These are phyloP conservation scores for Acanthosepion lycidas DNA, from an alignment of 2,888 invertebrate species.

Conservation along the genomic window DNA sequence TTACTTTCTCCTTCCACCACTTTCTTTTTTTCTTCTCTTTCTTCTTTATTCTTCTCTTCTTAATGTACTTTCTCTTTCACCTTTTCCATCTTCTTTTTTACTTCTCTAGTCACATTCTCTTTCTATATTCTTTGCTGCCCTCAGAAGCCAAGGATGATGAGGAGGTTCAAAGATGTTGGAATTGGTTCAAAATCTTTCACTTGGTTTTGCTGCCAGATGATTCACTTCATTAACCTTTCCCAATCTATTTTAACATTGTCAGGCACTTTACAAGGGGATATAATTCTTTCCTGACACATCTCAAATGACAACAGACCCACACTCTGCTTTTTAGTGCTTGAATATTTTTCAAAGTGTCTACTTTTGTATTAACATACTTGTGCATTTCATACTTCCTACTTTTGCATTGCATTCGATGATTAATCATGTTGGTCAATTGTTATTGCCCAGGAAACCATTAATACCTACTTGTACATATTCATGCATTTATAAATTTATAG, in stretches of 20 bases:
- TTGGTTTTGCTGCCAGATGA: not conserved
- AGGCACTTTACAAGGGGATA: slow-evolving; percentile 33
- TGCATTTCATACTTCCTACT: not conserved
- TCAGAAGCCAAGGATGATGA: not conserved
- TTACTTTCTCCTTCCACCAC: not conserved
- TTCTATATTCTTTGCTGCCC: not conserved
- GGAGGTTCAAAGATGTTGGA: slow-evolving; percentile 13
- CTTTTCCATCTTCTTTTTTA: not conserved
- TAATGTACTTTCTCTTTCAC: not conserved
- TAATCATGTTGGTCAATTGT: not conserved
- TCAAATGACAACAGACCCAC: slow-evolving; percentile 11
- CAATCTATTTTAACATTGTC: slow-evolving; percentile 13
- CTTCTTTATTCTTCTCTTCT: not conserved
- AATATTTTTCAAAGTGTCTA: slow-evolving; percentile 33
- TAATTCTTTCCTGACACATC: slow-evolving; percentile 22
- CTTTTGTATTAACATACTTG: slow-evolving; percentile 33
- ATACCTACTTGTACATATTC: slow-evolving; percentile 33
- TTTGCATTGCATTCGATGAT: not conserved
- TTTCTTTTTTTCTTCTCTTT: not conserved
- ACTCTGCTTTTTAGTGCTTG: not conserved
- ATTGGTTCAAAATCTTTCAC: slow-evolving; percentile 8
- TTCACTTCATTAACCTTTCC: slow-evolving; percentile 21
- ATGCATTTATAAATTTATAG: not conserved
- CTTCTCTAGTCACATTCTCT: too few species aligned
- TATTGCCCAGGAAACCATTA: not conserved